Base-by-base conservation (phyloP, 1,140 invertebrate genomes). In the Pinna nobilis region DNA sequence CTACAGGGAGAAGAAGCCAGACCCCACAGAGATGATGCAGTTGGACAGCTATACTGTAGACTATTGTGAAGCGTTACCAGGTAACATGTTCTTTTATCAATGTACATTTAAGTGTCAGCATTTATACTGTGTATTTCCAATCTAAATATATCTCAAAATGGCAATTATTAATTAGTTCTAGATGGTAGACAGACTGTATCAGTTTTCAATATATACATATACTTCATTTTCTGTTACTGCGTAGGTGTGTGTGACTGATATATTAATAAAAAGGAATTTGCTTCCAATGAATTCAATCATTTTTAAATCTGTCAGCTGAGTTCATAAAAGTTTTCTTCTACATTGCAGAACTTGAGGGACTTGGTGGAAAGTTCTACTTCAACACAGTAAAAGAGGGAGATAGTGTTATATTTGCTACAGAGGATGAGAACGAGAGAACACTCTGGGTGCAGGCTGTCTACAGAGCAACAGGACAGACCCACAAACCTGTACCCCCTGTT, bases 11-110 rank as follows among this genome's bases (percentile, higher is more conserved):
- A 99, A 99, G 90, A 99, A 99, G 90, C 95, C 97, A 25, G 98
- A 99, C 89, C 98, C 98, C 0, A 97, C 97, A 53, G 98, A 99
- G 90, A 98, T 99, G 95, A 97, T 99, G 95, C 97, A 99, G 88
- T 91, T 99, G 28, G 98, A 99, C 91, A 97, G 97, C 2, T 99
- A 98, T 89, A 99, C 98, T 67, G 98, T 99, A 18, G 98, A 99
- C 89, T 99, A 99, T 89, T 98, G 98, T 86, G 98, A 99, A 90
- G 92, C 96, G 79, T 66, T 82, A 25, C 84, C 82, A 73, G 85
- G 85, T 85, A 59, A 55, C 41, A 50, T 5, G n/a, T 44, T 44
- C 5, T 30, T 32, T 39, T 25, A 37, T 32, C 25, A 49, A n/a
- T n/a, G n/a, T n/a, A n/a, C n/a, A n/a, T n/a, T n/a, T n/a, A n/a